Conservation (phyloP, 2,113 vertebrate species). For the Ranitomeya variabilis region DNA sequence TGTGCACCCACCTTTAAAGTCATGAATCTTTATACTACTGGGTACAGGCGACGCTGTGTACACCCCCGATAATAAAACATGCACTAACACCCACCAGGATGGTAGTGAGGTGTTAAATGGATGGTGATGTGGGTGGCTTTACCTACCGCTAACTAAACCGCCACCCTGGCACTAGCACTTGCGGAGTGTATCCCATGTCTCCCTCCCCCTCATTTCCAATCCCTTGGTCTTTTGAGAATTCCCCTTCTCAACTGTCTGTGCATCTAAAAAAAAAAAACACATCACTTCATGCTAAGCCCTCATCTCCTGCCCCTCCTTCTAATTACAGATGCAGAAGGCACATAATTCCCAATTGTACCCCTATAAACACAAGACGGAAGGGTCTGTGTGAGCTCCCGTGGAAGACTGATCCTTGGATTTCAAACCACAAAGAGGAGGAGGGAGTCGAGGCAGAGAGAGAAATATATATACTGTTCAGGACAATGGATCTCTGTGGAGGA, state of each 20-base stretch:
- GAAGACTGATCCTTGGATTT: conserved; percentile 49
- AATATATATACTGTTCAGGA: conserved; percentile 46
- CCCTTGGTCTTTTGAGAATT: conserved; percentile 19
- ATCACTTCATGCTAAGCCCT: conserved; percentile 47
- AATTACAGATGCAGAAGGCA: conserved; percentile 51
- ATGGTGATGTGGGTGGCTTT: conserved; percentile 26
- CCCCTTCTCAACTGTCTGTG: conserved; percentile 27
- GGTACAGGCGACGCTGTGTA: neutral
- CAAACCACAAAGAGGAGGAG: conserved; percentile 49
- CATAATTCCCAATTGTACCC: conserved; percentile 55
- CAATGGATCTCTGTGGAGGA: conserved; percentile 54
- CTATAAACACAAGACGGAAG: conserved; percentile 50
- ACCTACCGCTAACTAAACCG: neutral
- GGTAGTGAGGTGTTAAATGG: neutral
- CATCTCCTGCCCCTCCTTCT: conserved; percentile 35
- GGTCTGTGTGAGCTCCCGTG: conserved; percentile 47
- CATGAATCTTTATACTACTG: neutral
- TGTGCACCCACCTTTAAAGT: neutral
- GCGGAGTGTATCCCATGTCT: neutral
- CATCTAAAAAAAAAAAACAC: conserved; percentile 4
- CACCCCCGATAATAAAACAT: neutral
- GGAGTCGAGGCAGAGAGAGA: conserved; percentile 32
- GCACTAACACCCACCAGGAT: neutral
- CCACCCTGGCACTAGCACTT: neutral
- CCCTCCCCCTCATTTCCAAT: neutral